Evolutionary conservation across 2,797 vertebrate genomes (phyloP).

Genomic region (Gambelia wislizenii): DNA sequence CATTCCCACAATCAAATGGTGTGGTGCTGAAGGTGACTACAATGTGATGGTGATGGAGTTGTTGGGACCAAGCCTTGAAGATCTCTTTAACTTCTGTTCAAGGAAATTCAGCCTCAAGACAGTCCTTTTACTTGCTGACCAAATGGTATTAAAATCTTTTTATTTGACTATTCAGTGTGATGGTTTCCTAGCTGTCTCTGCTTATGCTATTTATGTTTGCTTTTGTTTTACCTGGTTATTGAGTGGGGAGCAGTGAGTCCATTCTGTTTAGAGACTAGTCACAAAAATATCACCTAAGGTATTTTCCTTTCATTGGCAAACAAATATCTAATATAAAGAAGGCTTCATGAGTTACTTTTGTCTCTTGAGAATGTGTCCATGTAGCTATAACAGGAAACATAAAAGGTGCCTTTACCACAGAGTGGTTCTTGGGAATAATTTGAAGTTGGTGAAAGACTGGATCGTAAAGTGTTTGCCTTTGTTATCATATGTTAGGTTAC

Average conservation of each 20-base stretch:
- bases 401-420: not conserved
- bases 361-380: not conserved
- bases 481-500: not conserved
- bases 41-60: constrained; percentile 99
- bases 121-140: constrained; percentile 90
- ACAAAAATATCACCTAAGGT: not conserved
- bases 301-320: not conserved
- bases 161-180: not conserved
- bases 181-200: not conserved
- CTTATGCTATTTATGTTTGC: not conserved
- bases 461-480: not conserved
- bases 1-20: constrained; percentile 97
- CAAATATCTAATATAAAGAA: not conserved
- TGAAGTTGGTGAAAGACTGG: not conserved
- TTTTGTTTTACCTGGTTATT: not conserved
- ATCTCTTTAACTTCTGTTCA: constrained; percentile 98
- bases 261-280: not conserved
- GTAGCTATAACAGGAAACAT: not conserved
- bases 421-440: not conserved
- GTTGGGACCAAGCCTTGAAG: constrained; percentile 94
- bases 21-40: constrained; percentile 97
- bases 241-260: too few relatives aligned
- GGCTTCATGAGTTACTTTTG: not conserved
- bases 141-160: constrained; percentile 82
- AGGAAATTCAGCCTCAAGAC: constrained; percentile 94